Evolutionary conservation across 2,797 vertebrate species (phyloP).

Genomic region (Myripristis jacobus): DNA sequence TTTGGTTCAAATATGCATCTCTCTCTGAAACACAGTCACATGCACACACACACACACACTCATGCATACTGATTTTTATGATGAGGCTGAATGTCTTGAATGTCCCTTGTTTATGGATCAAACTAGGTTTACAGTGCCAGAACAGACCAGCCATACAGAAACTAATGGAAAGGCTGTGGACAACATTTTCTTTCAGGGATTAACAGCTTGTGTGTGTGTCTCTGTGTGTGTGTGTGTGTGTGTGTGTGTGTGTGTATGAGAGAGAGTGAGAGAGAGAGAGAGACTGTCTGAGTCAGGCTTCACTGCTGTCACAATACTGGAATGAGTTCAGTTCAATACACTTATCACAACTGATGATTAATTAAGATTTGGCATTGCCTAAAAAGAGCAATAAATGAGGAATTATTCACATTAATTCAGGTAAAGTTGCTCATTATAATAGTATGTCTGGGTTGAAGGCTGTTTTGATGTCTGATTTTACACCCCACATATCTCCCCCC

Average conservation of each 20-base stretch:
- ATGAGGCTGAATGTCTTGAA: constrained; percentile 25
- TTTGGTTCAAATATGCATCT: not conserved
- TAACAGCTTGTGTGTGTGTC: too few species aligned
- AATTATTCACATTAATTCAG: constrained; percentile 20
- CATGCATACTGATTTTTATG: not conserved
- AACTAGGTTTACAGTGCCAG: constrained; percentile 4
- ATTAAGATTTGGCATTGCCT: constrained; percentile 51
- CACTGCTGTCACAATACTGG: constrained; percentile 36
- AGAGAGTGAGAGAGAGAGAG: constrained; percentile 23
- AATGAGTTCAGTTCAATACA: constrained; percentile 46
- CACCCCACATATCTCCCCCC: not conserved
- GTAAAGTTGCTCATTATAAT: constrained; percentile 37
- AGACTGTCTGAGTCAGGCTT: constrained; percentile 34
- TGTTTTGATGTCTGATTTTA: not conserved
- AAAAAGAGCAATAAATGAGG: constrained; percentile 57
- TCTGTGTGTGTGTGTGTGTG: constrained; percentile 10
- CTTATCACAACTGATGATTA: constrained; percentile 54
- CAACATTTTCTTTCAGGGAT: constrained; percentile 39
- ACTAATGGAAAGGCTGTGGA: constrained; percentile 45
- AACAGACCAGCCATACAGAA: constrained; percentile 52
- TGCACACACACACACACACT: not conserved
- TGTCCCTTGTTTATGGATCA: constrained; percentile 23
- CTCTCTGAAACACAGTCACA: not conserved
- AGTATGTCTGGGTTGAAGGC: not conserved
- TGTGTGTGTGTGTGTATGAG: constrained; percentile 10